Base-by-base conservation (phyloP, 2,888 invertebrate species). In the Microctonus brassicae region DNA sequence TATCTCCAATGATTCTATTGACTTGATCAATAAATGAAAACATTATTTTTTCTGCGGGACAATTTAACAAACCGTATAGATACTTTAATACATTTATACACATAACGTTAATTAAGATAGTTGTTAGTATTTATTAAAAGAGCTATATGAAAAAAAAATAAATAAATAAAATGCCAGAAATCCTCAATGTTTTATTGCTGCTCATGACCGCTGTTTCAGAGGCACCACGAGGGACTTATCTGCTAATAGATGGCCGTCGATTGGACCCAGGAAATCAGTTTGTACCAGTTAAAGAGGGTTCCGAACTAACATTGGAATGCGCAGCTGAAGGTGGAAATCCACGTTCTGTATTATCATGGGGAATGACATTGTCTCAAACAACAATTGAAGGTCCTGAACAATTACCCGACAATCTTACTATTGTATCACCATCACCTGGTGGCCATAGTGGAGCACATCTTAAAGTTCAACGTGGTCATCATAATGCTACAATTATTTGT, bases 261-360 rank as follows among this genome's bases (percentile, higher is more conserved):
- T 89, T 95, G 82, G 95, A 95, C 88, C 94, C 95, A 0, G 95
- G 95, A 76, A 95, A 95, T 89, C 93, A 94, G 75, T 95, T 95
- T 90, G 94, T 95, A 79, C 96, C 96, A 0, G 95, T 96, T 22
- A 91, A 94, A 80, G 96, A 96, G 87, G 95, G 95, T 85, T 93
- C 94, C 34, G 93, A 94, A 82, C 89, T 96, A 39, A 93, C 93
- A 73, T 92, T 96, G 76, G 92, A 94, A 76, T 96, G 96, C 84
- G 93, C 95, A n/a, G 95, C 94, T 74, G 95, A 96, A 88, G 95
- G 95, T 87, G 92, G 92, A 57, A 91, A 93, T 81, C 94, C 94
- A 0, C 91, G 91, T 34, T 92, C 93, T 20, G 89, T 91, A 52
- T 86, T 91, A 62, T 87, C 92, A 85, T 94, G 89, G 94, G 92